Evolutionary conservation across 2,888 invertebrate species (phyloP).

Genomic region (Ctenicera cuprea): DNA sequence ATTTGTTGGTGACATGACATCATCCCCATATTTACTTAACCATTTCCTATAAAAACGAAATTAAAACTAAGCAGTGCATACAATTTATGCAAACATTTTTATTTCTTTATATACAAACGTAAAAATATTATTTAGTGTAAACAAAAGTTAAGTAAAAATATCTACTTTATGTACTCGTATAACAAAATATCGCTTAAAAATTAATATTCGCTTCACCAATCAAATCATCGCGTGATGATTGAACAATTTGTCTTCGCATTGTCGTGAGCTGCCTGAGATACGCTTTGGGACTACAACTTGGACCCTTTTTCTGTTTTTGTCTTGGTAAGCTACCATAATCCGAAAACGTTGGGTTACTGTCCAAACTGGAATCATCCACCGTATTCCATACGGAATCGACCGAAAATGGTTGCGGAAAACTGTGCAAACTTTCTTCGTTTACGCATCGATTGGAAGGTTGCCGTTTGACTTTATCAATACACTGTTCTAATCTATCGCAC

Average conservation of each 20-base stretch:
- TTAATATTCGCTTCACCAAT: slow-evolving; percentile 49
- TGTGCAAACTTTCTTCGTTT: slow-evolving; percentile 9
- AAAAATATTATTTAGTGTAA: neutral
- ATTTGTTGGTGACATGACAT: too few relatives aligned
- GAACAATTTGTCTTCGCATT: slow-evolving; percentile 75
- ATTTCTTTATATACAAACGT: slow-evolving; percentile 17
- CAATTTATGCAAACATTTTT: neutral
- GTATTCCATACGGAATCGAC: slow-evolving; percentile 1
- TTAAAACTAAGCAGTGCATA: too few relatives aligned
- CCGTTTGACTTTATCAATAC: slow-evolving; percentile 58
- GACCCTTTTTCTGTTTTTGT: slow-evolving; percentile 60
- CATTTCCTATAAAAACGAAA: too few relatives aligned
- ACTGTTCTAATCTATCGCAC: slow-evolving; percentile 67
- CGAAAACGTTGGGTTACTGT: slow-evolving; percentile 67
- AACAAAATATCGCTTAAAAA: slow-evolving; percentile 1
- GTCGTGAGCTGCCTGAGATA: slow-evolving; percentile 77
- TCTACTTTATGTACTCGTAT: neutral
- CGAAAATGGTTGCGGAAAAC: neutral
- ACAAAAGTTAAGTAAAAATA: neutral
- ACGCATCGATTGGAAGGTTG: too few relatives aligned
- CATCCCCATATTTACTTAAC: too few relatives aligned
- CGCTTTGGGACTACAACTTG: slow-evolving; percentile 73
- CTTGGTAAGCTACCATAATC: slow-evolving; percentile 71
- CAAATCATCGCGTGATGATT: slow-evolving; percentile 72
- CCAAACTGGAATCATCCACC: slow-evolving; percentile 63